Conservation (phyloP, 2,888 invertebrate genomes). For the Scelioninae gen. 2 region DNA sequence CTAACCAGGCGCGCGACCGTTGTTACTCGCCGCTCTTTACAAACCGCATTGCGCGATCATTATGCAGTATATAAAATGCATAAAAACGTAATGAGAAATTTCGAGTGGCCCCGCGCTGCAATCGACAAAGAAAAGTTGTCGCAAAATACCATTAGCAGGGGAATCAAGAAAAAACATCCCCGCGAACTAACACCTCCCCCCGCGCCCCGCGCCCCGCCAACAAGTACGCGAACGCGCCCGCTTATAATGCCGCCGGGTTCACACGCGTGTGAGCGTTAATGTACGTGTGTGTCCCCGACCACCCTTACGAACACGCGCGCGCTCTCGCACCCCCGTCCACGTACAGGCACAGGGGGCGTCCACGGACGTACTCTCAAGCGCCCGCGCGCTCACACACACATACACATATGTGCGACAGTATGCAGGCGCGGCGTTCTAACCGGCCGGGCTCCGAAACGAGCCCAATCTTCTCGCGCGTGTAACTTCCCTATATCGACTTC, state of each 20-base stretch:
- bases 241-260: conserved; percentile 3
- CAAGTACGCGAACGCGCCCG: conserved; percentile 7
- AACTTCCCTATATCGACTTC: conserved; percentile 59
- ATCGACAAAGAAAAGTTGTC: conserved; percentile 60
- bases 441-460: conserved; percentile 52
- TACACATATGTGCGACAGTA: neutral
- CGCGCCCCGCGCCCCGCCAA: conserved; percentile 16
- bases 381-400: neutral
- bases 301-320: conserved; percentile 4
- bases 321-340: no score
- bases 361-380: no score
- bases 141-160: conserved; percentile 59
- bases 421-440: conserved; percentile 26
- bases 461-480: conserved; percentile 60
- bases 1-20: conserved; percentile 20
- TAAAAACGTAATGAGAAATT: conserved; percentile 57
- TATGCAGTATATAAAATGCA: conserved; percentile 54
- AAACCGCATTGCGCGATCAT: conserved; percentile 17
- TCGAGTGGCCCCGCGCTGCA: conserved; percentile 40
- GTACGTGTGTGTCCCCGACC: no score
- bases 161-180: conserved; percentile 59
- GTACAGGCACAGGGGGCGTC: no score
- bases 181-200: conserved; percentile 55
- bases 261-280: no score
- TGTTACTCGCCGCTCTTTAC: conserved; percentile 17